Percentiles rank a stretch among this genome's conserved stretches.
These are phyloP conservation scores for Sylvicola fuscatus DNA, from an alignment of 2,888 invertebrate species.

Conservation along the genomic window DNA sequence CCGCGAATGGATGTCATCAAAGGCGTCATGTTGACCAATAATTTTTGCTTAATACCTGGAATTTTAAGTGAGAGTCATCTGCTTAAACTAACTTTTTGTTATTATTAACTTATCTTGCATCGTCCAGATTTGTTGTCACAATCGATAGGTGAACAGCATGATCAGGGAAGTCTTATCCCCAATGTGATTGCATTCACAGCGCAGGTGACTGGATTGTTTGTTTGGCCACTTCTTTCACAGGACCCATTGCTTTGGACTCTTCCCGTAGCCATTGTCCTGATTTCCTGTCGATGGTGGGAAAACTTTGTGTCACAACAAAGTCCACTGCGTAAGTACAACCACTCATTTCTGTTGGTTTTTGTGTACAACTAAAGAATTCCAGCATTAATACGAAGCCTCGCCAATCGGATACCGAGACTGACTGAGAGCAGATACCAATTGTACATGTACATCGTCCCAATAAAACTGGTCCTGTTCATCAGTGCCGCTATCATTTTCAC, in stretches of 20 bases:
- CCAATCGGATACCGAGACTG: too few relatives aligned
- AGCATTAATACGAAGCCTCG: too few relatives aligned
- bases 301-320: constrained; percentile 40
- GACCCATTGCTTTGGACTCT: constrained; percentile 34
- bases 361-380: too few relatives aligned
- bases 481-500: too few relatives aligned
- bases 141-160: constrained; percentile 13
- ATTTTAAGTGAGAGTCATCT: constrained; percentile 42
- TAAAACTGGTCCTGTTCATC: too few relatives aligned
- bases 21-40: constrained; percentile 67
- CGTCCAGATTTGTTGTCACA: constrained; percentile 4
- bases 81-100: too few relatives aligned
- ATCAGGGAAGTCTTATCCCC: constrained; percentile 23
- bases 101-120: too few relatives aligned
- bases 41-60: constrained; percentile 64
- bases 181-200: constrained; percentile 39
- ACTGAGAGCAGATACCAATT: too few relatives aligned
- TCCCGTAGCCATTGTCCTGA: constrained; percentile 40
- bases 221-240: constrained; percentile 41
- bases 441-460: too few relatives aligned
- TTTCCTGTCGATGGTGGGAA: constrained; percentile 71
- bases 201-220: constrained; percentile 43
- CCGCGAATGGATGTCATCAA: constrained; percentile 65
- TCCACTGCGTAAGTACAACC: constrained; percentile 4
- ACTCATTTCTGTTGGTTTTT: too few relatives aligned